Evolutionary conservation across 2,888 invertebrate genomes (phyloP), one percentile per base, ranked within the genome.

Genomic region (Cephus runcator): DNA sequence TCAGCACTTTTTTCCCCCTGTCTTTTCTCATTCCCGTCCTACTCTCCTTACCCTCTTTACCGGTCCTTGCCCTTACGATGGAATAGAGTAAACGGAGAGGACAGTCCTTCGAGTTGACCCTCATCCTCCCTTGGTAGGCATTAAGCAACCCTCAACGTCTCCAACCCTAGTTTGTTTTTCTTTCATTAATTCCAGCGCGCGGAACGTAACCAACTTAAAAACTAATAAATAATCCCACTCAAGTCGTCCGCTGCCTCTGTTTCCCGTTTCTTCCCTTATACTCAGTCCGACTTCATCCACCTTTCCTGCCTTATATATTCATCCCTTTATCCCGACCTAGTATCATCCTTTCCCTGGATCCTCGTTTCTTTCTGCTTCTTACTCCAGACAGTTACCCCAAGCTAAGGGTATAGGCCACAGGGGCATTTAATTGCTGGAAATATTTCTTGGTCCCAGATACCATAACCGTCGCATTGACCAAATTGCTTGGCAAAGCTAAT

Each of bases 401-500:
- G 56, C 56, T 56, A 15, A 56, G 56, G 56, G 15, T 56, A 56
- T 23, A 56, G 69, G 69, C 69, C 68, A 75, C 75, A 68, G 76
- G 56, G 75, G 69, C 36, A 78, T 82, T 80, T 85, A 85, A 85
- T 85, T 83, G 85, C 80, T 80, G 78, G 79, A 81, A 83, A 85
- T 85, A 76, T 77, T 78, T 85, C 85, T 85, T 83, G 71, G 78
- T 73, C 73, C 71, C 71, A 71, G 15, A 71, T 31, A 71, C 71
- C 71, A 56, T 15, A n/a, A 31, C 33, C 71, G 12, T 71, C 33
- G 71, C 71, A 71, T 81, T 81, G 79, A 79, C 82, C 81, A 81
- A 84, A 84, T 81, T 80, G 82, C 85, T 81, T 81, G 85, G 80
- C 81, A 80, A 85, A 83, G 81, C 81, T 85, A 85, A 85, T 85